Evolutionary conservation across 1,140 invertebrate genomes (phyloP), one percentile per base, ranked within the genome.

Genomic region (Drosophila ananassae): DNA sequence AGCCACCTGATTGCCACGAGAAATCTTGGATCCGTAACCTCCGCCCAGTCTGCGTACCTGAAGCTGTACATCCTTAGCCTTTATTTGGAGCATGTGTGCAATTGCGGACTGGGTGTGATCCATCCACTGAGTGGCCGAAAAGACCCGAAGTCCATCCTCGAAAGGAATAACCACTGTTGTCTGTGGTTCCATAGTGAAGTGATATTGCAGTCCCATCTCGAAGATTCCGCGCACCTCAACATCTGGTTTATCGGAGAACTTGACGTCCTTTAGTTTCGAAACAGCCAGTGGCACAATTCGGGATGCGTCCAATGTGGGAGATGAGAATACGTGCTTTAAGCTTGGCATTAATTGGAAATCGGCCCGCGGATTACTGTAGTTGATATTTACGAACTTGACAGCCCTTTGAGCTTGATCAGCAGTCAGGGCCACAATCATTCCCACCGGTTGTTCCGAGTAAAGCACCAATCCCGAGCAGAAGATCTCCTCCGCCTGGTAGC

Each of bases 401-500:
- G 95, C 96, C 46, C 93, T 91, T 2, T 94, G 90, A 1, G 96
- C 96, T 32, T 94, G 64, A 21, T 92, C 92, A 32, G 94, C 92
- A 41, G 92, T 94, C 10, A 93, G 85, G 0, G 96, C 96, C 1
- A 95, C 94, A 1, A 98, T 92, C 1, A 97, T 72, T 0, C 95
- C 97, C 13, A 96, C 73, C 0, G 96, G 94, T 80, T 97, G 96
- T 0, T 95, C 95, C 47, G 95, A 95, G 82, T 94, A 95, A 1
- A 91, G 80, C 0, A 96, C 93, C 7, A 89, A 92, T 37, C 79
- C 92, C 21, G 84, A 87, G 32, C 93, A 93, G 34, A 94, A 92
- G 12, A 94, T 93, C 75, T 94, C 93, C 24, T 92, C 91, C 0
- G 66, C 62, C 0, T 73, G 73, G n/a, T 90, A 79, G 0, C 78